A percentile compares a stretch with the other conserved stretches of the same genome.
phyloP scores from a whole-genome alignment of 37 sponge, comb jelly and placozoan species.

The Tethya wilhelma region DNA sequence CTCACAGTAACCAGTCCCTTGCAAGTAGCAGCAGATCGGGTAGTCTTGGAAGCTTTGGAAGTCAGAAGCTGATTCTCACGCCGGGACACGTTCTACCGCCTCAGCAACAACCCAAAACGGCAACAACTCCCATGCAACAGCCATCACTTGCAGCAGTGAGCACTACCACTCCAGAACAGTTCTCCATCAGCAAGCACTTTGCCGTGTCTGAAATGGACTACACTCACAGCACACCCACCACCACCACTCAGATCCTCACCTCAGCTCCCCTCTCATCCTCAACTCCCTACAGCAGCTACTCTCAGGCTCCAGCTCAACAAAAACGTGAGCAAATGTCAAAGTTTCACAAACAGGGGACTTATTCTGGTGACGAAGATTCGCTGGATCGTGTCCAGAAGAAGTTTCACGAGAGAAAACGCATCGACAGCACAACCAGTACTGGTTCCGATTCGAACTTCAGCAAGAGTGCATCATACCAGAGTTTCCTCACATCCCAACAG shows the following conservation, averaged over 20 bases:
- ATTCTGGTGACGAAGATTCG: background rate
- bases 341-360: too few relatives aligned
- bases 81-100: too few relatives aligned
- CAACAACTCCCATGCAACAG: too few relatives aligned
- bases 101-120: too few relatives aligned
- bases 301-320: too few relatives aligned
- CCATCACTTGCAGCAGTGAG: too few relatives aligned
- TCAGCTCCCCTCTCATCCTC: background rate
- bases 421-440: background rate
- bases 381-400: conserved; percentile 38
- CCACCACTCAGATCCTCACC: background rate
- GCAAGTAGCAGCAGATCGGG: background rate
- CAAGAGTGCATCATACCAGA: conserved; percentile 29
- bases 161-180: background rate
- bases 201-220: too few relatives aligned
- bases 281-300: too few relatives aligned
- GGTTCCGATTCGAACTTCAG: background rate
- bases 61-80: background rate
- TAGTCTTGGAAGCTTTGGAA: background rate
- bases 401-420: conserved; percentile 25
- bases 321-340: too few relatives aligned
- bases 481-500: conserved; percentile 18
- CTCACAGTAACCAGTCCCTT: conserved; percentile 15
- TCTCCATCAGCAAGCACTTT: too few relatives aligned
- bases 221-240: too few relatives aligned